Conservation (phyloP, 2,888 invertebrate genomes). For the Pandemis corylana region DNA sequence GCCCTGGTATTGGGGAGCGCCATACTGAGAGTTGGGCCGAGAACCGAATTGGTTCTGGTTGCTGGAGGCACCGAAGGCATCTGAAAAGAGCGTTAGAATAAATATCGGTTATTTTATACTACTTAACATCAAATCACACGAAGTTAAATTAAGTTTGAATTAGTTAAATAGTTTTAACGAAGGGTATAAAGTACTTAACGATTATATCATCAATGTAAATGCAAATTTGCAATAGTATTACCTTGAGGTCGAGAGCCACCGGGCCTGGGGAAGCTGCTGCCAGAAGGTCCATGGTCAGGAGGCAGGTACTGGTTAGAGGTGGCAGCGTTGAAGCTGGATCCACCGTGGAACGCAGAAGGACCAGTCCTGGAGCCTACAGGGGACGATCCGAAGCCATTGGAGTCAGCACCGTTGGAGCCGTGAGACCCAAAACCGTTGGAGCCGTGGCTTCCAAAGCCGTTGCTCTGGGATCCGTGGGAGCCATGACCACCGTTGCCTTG, state of each 20-base stretch:
- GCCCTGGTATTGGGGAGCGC: slow-evolving; percentile 21
- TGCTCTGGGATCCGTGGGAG: slow-evolving; percentile 40
- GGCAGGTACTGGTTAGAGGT: slow-evolving; percentile 76
- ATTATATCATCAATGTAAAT: background rate
- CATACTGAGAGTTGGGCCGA: slow-evolving; percentile 16
- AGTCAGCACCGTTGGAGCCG: slow-evolving; percentile 45
- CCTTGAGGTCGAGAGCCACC: slow-evolving; percentile 34
- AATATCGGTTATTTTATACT: background rate
- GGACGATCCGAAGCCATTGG: slow-evolving; percentile 47
- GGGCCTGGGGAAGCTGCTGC: slow-evolving; percentile 20
- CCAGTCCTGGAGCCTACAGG: slow-evolving; percentile 19
- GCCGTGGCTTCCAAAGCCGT: slow-evolving; percentile 31
- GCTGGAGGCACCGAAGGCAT: slow-evolving; percentile 38
- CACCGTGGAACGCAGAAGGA: slow-evolving; percentile 42
- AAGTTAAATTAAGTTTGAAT: too few relatives aligned
- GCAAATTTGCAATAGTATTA: background rate
- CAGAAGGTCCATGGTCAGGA: slow-evolving; percentile 65
- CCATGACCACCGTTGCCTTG: slow-evolving; percentile 38
- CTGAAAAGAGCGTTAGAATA: slow-evolving; percentile 3
- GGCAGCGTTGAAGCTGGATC: slow-evolving; percentile 57
- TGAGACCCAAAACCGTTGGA: slow-evolving; percentile 43
- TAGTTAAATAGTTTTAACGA: background rate
- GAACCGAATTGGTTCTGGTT: slow-evolving; percentile 34
- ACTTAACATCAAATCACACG: too few relatives aligned
- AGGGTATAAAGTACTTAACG: background rate